phyloP scores from a whole-genome alignment of 2,113 vertebrate genomes.

The Rhinolophus ferrumequinum region DNA sequence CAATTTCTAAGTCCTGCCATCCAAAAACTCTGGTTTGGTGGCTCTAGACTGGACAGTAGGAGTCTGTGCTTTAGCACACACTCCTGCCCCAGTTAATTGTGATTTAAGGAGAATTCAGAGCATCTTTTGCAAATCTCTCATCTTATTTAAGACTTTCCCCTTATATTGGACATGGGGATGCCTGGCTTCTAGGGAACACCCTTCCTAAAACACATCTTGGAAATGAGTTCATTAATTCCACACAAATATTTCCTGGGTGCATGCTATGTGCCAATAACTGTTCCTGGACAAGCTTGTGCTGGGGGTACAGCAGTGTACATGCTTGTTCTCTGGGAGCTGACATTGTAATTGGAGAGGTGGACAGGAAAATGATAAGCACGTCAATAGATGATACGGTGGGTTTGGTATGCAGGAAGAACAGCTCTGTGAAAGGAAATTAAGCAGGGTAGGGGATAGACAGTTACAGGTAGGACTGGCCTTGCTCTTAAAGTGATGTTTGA shows the following conservation, averaged over 20 bases:
- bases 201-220: background rate
- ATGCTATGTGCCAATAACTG: background rate
- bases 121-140: background rate
- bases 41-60: background rate
- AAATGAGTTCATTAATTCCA: background rate
- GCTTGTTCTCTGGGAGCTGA: background rate
- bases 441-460: background rate
- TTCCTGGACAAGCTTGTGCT: background rate
- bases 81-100: background rate
- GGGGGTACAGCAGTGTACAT: rapidly evolving
- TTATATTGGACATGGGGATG: background rate
- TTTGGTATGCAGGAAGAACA: background rate
- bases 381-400: background rate
- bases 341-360: background rate
- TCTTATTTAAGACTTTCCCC: background rate
- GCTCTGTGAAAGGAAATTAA: background rate
- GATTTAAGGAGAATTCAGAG: background rate
- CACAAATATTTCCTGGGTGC: background rate
- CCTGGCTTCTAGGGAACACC: background rate
- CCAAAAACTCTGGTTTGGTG: background rate
- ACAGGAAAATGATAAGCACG: background rate
- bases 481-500: background rate
- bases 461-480: background rate
- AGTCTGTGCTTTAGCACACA: background rate
- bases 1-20: background rate